Evolutionary conservation across 2,888 invertebrate species (phyloP), one percentile per base, ranked within the genome.

Genomic region (Xestobium rufovillosum): DNA sequence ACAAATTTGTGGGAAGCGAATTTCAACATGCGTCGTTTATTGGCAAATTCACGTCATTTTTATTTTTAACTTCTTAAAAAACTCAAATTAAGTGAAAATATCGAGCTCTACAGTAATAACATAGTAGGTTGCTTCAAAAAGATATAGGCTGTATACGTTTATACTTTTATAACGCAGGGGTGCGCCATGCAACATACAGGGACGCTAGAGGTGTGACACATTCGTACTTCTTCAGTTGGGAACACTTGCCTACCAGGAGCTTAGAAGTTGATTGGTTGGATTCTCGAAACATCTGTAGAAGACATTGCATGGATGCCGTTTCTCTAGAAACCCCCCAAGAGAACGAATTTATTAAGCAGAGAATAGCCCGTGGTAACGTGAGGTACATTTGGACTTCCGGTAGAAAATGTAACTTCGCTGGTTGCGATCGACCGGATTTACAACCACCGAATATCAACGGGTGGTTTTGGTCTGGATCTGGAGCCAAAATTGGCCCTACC

Each of bases 381-480:
- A 72, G 80, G 2, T 91, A 80, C 67, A 90, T 91, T 58, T 91
- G 90, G 90, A 90, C 89, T 1, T 88, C 88, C 6, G 90, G 90
- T 1, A 79, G 90, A 45, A 89, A 90, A 64, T 91, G 90, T 59
- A 90, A 91, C 68, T 91, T 91, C 61, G 87, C 87, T 42, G 90
- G 90, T 26, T 91, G 87, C 64, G 84, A 85, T 66, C 73, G 87
- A 36, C 67, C 80, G 31, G 87, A 87, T 65, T 69, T 87, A 55
- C 84, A 85, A 66, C 87, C 87, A n/a, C 78, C 84, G 42, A 84
- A 83, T 59, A 76, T 84, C 50, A 84, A 86, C 65, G 87, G 87
- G 37, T 91, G 90, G 90, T 91, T 91, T 76, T 91, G 90, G 90
- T 88, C 87, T 3, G 90, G 89, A 46, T 89, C 89, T 4, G 90